These are phyloP conservation scores for Mythimna impura DNA, from an alignment of 2,888 invertebrate species.

Conservation along the genomic window DNA sequence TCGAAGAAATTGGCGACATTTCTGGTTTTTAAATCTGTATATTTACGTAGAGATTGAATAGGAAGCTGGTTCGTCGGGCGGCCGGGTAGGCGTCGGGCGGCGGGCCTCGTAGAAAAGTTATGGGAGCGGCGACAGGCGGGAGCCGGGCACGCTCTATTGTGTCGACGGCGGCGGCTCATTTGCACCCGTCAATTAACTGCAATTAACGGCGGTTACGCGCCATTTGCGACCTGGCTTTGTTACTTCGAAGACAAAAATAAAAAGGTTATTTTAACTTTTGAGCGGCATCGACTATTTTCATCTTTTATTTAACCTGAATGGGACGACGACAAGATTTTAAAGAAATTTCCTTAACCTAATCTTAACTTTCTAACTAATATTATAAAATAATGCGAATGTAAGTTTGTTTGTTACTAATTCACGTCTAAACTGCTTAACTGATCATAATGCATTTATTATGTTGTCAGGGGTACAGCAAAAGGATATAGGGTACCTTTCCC, in stretches of 20 bases:
- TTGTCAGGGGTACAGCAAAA: too few relatives aligned
- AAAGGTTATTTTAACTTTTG: slow-evolving; percentile 44
- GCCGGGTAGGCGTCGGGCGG: slow-evolving; percentile 27
- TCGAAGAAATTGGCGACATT: slow-evolving; percentile 1
- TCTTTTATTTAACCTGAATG: slow-evolving; percentile 29
- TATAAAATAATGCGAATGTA: too few relatives aligned
- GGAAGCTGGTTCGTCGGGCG: slow-evolving; percentile 21
- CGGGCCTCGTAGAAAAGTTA: slow-evolving; percentile 57
- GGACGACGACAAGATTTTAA: neutral
- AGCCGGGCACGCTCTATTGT: slow-evolving; percentile 53
- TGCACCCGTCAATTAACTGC: slow-evolving; percentile 71
- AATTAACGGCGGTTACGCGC: slow-evolving; percentile 68
- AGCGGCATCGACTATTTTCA: slow-evolving; percentile 9
- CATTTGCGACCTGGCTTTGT: slow-evolving; percentile 66
- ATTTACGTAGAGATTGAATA: slow-evolving; percentile 34
- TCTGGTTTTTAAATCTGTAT: slow-evolving; percentile 18
- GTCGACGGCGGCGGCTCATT: slow-evolving; percentile 66
- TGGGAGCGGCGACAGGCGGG: slow-evolving; percentile 48
- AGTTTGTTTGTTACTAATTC: too few relatives aligned
- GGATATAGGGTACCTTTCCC: too few relatives aligned
- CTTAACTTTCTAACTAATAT: too few relatives aligned
- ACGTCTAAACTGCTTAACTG: too few relatives aligned
- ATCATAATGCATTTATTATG: too few relatives aligned
- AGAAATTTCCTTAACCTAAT: neutral
- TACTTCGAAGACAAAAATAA: slow-evolving; percentile 53